Conservation (phyloP, 1,140 invertebrate genomes). For the Reticulitermes speratus region DNA sequence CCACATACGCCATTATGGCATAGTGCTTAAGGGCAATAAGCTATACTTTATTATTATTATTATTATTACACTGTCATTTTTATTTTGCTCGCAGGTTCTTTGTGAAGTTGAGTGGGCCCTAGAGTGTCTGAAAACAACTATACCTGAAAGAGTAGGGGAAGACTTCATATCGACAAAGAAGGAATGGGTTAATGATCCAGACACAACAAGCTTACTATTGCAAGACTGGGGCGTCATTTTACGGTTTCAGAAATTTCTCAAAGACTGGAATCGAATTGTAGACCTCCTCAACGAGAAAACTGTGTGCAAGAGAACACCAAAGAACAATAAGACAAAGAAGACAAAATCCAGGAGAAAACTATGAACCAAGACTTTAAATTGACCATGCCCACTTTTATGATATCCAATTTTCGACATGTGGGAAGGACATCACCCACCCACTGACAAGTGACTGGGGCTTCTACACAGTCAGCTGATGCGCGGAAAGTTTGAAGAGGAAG, state of each 20-base stretch:
- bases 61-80: not conserved
- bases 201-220: constrained; percentile 48
- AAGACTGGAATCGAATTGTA: not conserved
- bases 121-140: constrained; percentile 41
- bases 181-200: constrained; percentile 41
- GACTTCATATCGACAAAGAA: constrained; percentile 33
- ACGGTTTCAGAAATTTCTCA: not conserved
- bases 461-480: not conserved
- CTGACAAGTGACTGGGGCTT: not conserved
- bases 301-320: not conserved
- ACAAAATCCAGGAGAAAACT: not conserved
- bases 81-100: constrained; percentile 44
- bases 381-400: not conserved
- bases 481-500: too few relatives aligned
- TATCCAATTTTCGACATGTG: not conserved
- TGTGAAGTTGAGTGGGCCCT: constrained; percentile 53
- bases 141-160: constrained; percentile 34
- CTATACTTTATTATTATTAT: too few relatives aligned
- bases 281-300: not conserved
- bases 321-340: not conserved
- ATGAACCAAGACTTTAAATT: not conserved
- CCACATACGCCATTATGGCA: not conserved
- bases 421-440: not conserved
- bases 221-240: constrained; percentile 48
- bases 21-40: not conserved